Evolutionary conservation across 2,797 vertebrate genomes (phyloP).

Genomic region (Sebastes melanostomus): DNA sequence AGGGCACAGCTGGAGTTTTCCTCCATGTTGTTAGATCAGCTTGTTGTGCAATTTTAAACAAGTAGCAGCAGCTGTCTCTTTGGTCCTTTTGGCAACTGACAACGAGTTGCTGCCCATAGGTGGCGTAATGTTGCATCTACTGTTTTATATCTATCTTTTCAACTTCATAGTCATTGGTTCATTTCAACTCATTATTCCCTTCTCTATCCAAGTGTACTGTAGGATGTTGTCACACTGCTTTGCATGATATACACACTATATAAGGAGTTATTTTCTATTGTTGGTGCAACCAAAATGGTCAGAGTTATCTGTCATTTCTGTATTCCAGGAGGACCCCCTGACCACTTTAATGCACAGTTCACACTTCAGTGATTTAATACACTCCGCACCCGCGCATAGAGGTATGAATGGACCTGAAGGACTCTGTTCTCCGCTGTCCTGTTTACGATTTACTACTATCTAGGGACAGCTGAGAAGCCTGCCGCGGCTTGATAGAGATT

Average conservation of each 20-base stretch:
- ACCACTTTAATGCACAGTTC: slow-evolving; percentile 24
- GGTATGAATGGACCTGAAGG: slow-evolving; percentile 49
- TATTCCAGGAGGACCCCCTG: not conserved
- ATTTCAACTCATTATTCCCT: not conserved
- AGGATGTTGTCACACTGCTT: not conserved
- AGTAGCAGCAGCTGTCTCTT: not conserved
- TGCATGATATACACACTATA: not conserved
- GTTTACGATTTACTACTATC: slow-evolving; percentile 56
- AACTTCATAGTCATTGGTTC: not conserved
- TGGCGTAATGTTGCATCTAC: too few relatives aligned
- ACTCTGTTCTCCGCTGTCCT: slow-evolving; percentile 18
- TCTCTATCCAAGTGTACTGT: not conserved
- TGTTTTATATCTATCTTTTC: too few relatives aligned
- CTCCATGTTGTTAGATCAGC: not conserved
- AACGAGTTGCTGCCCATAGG: too few relatives aligned
- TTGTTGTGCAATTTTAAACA: not conserved
- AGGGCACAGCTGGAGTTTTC: not conserved
- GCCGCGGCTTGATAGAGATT: slow-evolving; percentile 57
- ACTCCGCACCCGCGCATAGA: not conserved
- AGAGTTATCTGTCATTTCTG: not conserved
- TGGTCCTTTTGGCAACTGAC: not conserved
- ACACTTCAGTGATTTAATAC: slow-evolving; percentile 53
- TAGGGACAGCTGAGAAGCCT: slow-evolving; percentile 21
- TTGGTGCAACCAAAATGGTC: not conserved
- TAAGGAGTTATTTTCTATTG: not conserved